Conservation (phyloP, 2,888 invertebrate species). For the Beris chalybata region DNA sequence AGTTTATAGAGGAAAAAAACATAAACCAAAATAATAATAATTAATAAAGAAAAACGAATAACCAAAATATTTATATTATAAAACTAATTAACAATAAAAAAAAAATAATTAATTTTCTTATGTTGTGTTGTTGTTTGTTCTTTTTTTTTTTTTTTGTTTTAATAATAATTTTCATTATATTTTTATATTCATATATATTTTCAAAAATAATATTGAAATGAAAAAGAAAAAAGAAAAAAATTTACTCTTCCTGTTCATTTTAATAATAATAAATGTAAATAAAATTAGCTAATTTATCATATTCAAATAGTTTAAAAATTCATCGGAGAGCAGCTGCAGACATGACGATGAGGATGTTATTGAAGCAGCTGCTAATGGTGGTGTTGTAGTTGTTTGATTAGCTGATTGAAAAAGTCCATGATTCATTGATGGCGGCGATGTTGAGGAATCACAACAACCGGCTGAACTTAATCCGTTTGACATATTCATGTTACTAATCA, state of each 20-base stretch:
- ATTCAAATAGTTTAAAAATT: conserved; percentile 65
- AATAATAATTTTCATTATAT: conserved; percentile 11
- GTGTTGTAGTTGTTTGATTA: conserved; percentile 12
- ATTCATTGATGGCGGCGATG: conserved; percentile 32
- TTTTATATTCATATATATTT: conserved; percentile 16
- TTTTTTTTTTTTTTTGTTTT: conserved; percentile 7
- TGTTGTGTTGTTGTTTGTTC: no score
- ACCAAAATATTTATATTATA: conserved; percentile 2
- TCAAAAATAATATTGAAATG: conserved; percentile 29
- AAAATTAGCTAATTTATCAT: conserved; percentile 59
- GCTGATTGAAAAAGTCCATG: not conserved
- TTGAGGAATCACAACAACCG: conserved; percentile 38
- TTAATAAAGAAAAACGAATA: conserved; percentile 21
- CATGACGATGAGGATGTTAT: conserved; percentile 53
- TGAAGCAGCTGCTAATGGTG: conserved; percentile 12
- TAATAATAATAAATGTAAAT: conserved; percentile 34
- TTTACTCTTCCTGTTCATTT: no score
- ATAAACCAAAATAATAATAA: conserved; percentile 15
- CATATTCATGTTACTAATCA: conserved; percentile 6
- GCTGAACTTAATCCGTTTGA: not conserved
- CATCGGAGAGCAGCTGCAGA: conserved; percentile 66
- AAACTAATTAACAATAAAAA: conserved; percentile 31
- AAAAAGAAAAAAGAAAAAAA: conserved; percentile 12
- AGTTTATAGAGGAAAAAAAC: no score
- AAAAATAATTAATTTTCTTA: conserved; percentile 1